These are phyloP conservation scores for Ceriagrion tenellum DNA, from an alignment of 2,888 invertebrate species.

Conservation along the genomic window DNA sequence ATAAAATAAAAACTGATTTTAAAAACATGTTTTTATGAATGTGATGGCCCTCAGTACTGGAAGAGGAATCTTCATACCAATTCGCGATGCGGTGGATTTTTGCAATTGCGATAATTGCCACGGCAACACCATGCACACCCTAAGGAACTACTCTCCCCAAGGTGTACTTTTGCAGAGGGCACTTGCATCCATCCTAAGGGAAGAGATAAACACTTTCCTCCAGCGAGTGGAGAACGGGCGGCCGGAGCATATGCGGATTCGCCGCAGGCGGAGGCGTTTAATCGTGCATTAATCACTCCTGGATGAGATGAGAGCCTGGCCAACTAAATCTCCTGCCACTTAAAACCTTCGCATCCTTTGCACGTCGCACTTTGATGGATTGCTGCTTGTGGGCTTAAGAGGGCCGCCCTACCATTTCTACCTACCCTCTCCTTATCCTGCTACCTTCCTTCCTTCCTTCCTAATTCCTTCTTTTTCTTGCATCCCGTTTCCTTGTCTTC, in stretches of 20 bases:
- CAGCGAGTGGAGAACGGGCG: neutral
- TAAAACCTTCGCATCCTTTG: neutral
- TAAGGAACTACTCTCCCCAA: neutral
- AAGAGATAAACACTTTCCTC: neutral
- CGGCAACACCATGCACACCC: neutral
- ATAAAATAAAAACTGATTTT: too few relatives aligned
- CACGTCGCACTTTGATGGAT: slow-evolving; percentile 29
- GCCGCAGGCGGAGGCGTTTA: neutral
- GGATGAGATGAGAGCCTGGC: neutral
- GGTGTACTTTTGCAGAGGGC: neutral
- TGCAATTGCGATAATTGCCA: neutral
- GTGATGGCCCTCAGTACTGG: too few relatives aligned
- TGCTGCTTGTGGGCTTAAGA: neutral
- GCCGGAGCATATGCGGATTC: neutral
- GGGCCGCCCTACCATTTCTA: neutral
- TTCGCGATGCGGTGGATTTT: too few relatives aligned
- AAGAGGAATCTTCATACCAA: too few relatives aligned
- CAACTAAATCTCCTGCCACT: neutral
- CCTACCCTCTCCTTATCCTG: neutral
- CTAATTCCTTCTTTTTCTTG: neutral
- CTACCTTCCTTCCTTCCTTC: neutral
- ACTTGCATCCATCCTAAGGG: neutral
- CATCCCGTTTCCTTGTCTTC: neutral
- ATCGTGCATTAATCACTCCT: slow-evolving; percentile 21
- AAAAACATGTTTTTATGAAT: too few relatives aligned